These are phyloP conservation scores for Vanacampus margaritifer DNA, from an alignment of 2,113 vertebrate genomes.

Conservation along the genomic window DNA sequence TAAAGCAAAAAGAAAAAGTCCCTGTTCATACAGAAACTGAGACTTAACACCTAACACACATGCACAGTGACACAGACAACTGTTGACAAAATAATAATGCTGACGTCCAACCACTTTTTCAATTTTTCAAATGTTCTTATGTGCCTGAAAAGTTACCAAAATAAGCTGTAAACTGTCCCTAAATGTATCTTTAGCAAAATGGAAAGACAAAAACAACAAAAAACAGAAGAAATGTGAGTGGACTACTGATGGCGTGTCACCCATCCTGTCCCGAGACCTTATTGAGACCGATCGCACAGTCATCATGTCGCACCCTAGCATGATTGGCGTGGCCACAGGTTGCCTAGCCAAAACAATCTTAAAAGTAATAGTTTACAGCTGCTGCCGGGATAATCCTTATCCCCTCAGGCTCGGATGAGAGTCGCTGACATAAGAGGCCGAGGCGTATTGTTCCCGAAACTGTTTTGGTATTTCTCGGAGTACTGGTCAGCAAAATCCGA, in stretches of 20 bases:
- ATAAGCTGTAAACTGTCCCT: not conserved
- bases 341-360: conserved; percentile 74
- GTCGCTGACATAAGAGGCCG: conserved; percentile 79
- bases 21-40: too few relatives aligned
- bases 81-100: too few relatives aligned
- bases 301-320: conserved; percentile 78
- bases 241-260: not conserved
- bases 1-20: too few relatives aligned
- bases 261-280: conserved; percentile 49
- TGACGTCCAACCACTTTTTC: not conserved
- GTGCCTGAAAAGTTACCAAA: not conserved
- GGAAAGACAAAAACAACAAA: too few relatives aligned
- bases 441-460: conserved; percentile 71
- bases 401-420: conserved; percentile 64
- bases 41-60: too few relatives aligned
- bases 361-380: conserved; percentile 96
- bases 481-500: conserved; percentile 75
- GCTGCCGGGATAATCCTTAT: conserved; percentile 70
- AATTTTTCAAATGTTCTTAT: not conserved
- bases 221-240: not conserved
- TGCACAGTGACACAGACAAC: too few relatives aligned
- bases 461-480: conserved; percentile 75
- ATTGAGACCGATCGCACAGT: conserved; percentile 68
- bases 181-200: not conserved
- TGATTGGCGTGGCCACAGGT: conserved; percentile 80